Evolutionary conservation across 2,797 vertebrate genomes (phyloP), one percentile per base, ranked within the genome.

Genomic region (Sebastes melanostomus): DNA sequence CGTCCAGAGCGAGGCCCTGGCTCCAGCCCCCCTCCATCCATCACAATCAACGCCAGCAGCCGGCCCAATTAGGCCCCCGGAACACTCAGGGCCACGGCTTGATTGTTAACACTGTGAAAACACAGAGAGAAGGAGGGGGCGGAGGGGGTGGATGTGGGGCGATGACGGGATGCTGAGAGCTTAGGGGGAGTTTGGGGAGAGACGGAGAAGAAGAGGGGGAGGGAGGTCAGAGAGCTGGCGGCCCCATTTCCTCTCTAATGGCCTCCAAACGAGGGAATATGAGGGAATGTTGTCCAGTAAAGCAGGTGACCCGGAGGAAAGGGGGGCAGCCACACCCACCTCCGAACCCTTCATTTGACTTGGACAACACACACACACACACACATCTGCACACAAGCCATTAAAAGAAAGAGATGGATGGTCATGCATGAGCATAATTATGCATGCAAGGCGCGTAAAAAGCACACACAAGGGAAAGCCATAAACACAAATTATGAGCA

Each of bases 231-330:
- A 87, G 80, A 80, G 81, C 91, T 90, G 90, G 86, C 86, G 77
- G 92, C 89, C 92, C 87, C 89, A 93, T 95, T 96, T 96, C 94
- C 94, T 94, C 92, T 88, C 91, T 95, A 95, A 95, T 95, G 93
- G 93, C 75, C 88, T 89, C 88, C 85, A 86, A 94, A 94, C 78
- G 65, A 88, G 81, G 85, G 90, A 91, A 89, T 91, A 93, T 88
- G 88, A 88, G 84, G 85, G 89, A 92, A 92, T 83, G 88, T 85
- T 89, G 84, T 86, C 90, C 93, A 81, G 78, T 93, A 91, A 94
- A 93, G 71, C 92, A 93, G 87, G 87, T 94, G 94, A 94, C 94
- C 93, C 80, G 34, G 80, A 88, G 86, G 85, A 77, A 89, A 84
- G 71, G 81, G 77, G 82, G 69, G 84, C 75, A 32, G 80, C 78